Percentiles rank a stretch among this genome's conserved stretches.
phyloP scores from a whole-genome alignment of 2,888 invertebrate genomes.

The Cephus spinipes region DNA sequence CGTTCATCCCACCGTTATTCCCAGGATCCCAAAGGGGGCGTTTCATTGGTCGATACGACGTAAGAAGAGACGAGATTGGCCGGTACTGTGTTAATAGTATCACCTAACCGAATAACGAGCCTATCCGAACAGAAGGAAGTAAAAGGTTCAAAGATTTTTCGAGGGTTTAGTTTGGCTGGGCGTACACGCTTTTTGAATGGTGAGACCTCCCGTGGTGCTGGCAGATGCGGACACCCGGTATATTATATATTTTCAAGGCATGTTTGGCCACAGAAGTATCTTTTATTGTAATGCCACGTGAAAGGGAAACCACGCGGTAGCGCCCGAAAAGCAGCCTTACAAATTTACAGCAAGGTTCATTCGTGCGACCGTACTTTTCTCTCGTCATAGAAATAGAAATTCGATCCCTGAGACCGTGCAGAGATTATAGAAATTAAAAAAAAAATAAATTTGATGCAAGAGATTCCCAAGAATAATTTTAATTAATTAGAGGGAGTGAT shows the following conservation, averaged over 20 bases:
- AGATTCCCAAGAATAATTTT: neutral
- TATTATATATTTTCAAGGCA: slow-evolving; percentile 46
- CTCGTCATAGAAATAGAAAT: neutral
- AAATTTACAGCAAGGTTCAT: neutral
- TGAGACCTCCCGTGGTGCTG: slow-evolving; percentile 43
- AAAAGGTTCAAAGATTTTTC: slow-evolving; percentile 27
- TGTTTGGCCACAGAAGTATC: slow-evolving; percentile 65
- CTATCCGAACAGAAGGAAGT: slow-evolving; percentile 44
- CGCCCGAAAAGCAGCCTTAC: slow-evolving; percentile 14
- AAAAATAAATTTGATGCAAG: neutral
- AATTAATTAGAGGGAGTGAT: neutral
- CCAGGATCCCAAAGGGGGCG: slow-evolving; percentile 9
- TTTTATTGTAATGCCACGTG: slow-evolving; percentile 52
- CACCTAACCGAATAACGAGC: slow-evolving; percentile 46
- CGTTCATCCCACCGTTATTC: slow-evolving; percentile 24
- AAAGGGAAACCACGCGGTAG: slow-evolving; percentile 47
- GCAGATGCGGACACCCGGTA: slow-evolving; percentile 61
- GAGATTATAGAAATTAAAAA: neutral
- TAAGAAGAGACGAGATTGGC: slow-evolving; percentile 19
- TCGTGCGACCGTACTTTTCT: neutral
- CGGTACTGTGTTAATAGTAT: slow-evolving; percentile 29
- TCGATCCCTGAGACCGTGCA: neutral
- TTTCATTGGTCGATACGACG: slow-evolving; percentile 25
- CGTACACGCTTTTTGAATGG: slow-evolving; percentile 1
- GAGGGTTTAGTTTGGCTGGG: slow-evolving; percentile 13